Evolutionary conservation across 2,888 invertebrate genomes (phyloP).

Genomic region (Lycocerus yunnanus): DNA sequence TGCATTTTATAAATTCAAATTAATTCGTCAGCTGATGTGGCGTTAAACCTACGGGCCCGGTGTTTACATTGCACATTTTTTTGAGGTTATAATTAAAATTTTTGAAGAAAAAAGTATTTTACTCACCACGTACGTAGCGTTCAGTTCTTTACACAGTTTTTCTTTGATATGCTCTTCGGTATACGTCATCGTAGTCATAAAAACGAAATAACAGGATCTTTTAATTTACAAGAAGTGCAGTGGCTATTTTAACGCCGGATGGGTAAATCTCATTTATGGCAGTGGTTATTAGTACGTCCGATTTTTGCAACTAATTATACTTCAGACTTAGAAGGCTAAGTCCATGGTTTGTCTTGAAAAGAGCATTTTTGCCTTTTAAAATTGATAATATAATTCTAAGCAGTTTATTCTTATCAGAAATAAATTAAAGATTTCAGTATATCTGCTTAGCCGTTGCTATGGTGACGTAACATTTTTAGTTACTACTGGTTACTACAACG

Average conservation of each 20-base stretch:
- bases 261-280: not conserved
- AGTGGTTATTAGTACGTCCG: not conserved
- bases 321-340: no score
- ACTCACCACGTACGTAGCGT: constrained; percentile 75
- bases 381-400: no score
- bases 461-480: no score
- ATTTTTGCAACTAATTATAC: no score
- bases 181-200: constrained; percentile 64
- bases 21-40: constrained; percentile 20
- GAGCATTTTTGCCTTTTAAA: no score
- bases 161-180: constrained; percentile 68
- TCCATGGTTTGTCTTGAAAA: no score
- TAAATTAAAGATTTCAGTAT: no score
- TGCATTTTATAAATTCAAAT: constrained; percentile 36
- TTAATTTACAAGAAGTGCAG: not conserved
- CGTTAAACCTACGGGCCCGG: not conserved
- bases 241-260: not conserved
- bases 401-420: no score
- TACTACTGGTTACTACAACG: no score
- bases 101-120: constrained; percentile 44
- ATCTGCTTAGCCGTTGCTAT: no score
- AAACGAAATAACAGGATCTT: not conserved
- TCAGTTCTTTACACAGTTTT: constrained; percentile 69
- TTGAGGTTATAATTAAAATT: not conserved
- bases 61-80: not conserved